These are phyloP conservation scores for Acrossocheilus fasciatus DNA, from an alignment of 2,797 vertebrate species.

Conservation along the genomic window DNA sequence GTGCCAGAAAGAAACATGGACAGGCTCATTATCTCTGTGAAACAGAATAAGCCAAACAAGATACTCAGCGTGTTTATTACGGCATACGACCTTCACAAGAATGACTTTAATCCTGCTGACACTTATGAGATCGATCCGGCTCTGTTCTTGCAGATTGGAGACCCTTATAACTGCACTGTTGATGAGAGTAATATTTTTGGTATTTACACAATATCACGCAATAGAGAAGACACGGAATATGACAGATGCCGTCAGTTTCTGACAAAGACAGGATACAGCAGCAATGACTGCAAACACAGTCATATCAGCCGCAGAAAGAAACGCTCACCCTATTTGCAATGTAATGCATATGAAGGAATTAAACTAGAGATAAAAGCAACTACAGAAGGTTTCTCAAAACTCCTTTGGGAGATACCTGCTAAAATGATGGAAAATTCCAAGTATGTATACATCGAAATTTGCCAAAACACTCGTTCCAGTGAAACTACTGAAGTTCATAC, in stretches of 20 bases:
- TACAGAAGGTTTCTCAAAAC: not conserved
- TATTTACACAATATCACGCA: not conserved
- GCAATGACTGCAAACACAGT: not conserved
- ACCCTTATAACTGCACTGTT: not conserved
- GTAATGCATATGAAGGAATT: not conserved
- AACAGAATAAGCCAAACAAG: not conserved
- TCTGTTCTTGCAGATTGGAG: not conserved
- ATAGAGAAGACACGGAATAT: not conserved
- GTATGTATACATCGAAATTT: not conserved
- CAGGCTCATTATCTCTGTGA: not conserved
- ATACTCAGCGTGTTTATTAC: not conserved
- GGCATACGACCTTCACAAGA: not conserved
- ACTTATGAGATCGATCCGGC: not conserved
- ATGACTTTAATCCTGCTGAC: not conserved
- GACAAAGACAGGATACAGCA: not conserved
- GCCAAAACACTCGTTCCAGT: slow-evolving; percentile 3
- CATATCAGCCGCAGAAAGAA: not conserved
- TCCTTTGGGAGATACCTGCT: not conserved
- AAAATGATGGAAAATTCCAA: not conserved
- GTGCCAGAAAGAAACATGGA: not conserved
- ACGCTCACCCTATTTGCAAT: not conserved
- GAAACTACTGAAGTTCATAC: not conserved
- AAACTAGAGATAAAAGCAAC: not conserved
- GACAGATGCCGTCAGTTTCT: not conserved
- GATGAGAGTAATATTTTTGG: not conserved